Evolutionary conservation across 2,797 vertebrate species (phyloP).

Genomic region (Triplophysa yarkandensis): DNA sequence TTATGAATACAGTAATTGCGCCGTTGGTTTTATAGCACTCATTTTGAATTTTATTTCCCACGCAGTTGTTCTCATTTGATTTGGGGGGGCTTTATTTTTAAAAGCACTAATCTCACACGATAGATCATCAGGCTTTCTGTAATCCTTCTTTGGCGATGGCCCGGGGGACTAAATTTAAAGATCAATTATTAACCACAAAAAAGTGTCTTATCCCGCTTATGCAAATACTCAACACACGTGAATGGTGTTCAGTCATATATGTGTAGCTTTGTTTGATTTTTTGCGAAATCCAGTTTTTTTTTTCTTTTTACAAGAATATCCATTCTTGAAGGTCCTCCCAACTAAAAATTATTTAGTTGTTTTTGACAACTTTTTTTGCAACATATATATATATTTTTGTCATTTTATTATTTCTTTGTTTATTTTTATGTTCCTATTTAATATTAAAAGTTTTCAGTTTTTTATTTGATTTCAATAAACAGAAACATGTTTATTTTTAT

Average conservation of each 20-base stretch:
- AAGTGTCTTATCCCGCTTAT: constrained; percentile 2
- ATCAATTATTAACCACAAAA: constrained; percentile 30
- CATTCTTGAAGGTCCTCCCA: too few species aligned
- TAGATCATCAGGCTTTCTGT: constrained; percentile 33
- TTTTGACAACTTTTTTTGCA: too few species aligned
- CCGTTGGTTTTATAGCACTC: constrained; percentile 30
- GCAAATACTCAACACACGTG: constrained; percentile 13
- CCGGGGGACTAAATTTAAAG: constrained; percentile 7
- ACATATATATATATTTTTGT: too few species aligned
- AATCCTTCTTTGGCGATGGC: constrained; percentile 33
- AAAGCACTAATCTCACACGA: constrained; percentile 4
- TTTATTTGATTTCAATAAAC: too few species aligned
- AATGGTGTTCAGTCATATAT: neutral
- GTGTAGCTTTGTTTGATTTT: neutral
- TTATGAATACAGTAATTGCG: constrained; percentile 48
- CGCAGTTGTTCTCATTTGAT: constrained; percentile 38
- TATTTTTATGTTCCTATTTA: too few species aligned
- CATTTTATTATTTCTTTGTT: too few species aligned
- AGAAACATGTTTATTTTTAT: too few species aligned
- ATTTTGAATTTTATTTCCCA: constrained; percentile 33
- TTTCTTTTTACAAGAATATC: neutral
- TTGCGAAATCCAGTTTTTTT: too few species aligned
- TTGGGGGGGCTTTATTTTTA: constrained; percentile 9
- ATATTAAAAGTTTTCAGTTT: too few species aligned
- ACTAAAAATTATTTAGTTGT: too few species aligned